Evolutionary conservation across 2,113 vertebrate genomes (phyloP).

Genomic region (Lynx canadensis): DNA sequence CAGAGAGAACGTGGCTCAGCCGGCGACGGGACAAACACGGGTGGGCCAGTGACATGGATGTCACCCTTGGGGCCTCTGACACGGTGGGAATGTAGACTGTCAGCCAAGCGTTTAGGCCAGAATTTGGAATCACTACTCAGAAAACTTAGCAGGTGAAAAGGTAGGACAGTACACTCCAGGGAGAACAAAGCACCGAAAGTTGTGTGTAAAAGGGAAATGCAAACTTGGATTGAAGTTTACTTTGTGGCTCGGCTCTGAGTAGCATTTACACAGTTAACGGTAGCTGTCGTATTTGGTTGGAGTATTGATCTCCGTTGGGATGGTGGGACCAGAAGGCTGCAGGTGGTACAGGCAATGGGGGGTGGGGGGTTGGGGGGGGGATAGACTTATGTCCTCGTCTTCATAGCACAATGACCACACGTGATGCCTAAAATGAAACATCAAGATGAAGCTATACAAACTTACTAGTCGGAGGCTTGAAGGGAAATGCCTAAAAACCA

Average conservation of each 20-base stretch:
- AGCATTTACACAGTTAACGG: not conserved
- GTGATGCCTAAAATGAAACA: not conserved
- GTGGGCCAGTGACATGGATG: no score
- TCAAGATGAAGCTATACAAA: not conserved
- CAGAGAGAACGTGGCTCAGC: not conserved
- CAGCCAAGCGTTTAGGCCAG: not conserved
- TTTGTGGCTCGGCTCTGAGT: not conserved
- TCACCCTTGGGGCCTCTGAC: not conserved
- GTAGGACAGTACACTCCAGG: not conserved
- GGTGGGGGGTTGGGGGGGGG: not conserved
- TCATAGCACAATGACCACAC: not conserved
- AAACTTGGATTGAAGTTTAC: not conserved
- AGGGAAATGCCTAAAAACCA: not conserved
- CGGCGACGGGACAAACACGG: not conserved
- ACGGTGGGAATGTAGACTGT: not conserved
- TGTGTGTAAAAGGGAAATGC: not conserved
- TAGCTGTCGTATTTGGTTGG: not conserved
- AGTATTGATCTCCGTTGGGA: not conserved
- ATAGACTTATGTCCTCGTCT: not conserved
- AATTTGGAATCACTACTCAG: not conserved
- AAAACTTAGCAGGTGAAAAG: constrained; percentile 5
- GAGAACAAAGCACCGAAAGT: not conserved
- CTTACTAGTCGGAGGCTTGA: not conserved
- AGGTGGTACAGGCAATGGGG: accelerated
- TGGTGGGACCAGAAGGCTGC: not conserved